A percentile compares a stretch with the other conserved stretches of the same genome.
Conservation (phyloP, 2,888 invertebrate species). For the Eustalomyia histrio region DNA sequence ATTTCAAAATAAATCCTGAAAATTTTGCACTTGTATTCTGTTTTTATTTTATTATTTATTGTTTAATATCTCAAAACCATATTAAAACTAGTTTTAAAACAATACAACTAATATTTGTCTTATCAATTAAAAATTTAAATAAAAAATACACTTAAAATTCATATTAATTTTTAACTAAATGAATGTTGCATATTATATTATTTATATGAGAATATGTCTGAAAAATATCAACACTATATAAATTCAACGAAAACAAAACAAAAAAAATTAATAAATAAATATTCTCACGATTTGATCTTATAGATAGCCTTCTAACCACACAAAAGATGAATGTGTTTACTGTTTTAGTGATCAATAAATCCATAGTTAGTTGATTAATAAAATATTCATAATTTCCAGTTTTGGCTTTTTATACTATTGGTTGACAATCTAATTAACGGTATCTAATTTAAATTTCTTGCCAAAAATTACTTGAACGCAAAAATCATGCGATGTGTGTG, state of each 20-base stretch:
- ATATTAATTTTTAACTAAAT: conserved; percentile 22
- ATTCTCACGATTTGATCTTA: conserved; percentile 55
- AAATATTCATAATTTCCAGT: conserved; percentile 65
- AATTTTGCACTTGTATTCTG: too few species aligned
- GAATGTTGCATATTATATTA: background rate
- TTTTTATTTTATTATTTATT: too few species aligned
- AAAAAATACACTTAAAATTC: conserved; percentile 28
- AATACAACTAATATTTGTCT: background rate
- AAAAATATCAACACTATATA: conserved; percentile 20
- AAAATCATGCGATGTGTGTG: conserved; percentile 56
- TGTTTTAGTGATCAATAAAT: conserved; percentile 46
- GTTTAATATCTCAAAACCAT: too few species aligned
- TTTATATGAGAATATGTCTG: conserved; percentile 63
- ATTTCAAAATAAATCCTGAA: too few species aligned
- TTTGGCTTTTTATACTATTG: conserved; percentile 16
- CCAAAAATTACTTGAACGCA: conserved; percentile 2
- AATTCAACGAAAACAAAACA: conserved; percentile 12
- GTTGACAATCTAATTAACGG: conserved; percentile 24
- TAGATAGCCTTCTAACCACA: conserved; percentile 47
- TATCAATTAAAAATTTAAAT: conserved; percentile 35
- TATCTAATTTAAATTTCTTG: conserved; percentile 15
- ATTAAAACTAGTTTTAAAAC: conserved; percentile 19
- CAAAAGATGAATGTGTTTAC: conserved; percentile 39
- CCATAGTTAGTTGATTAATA: conserved; percentile 38
- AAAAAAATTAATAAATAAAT: conserved; percentile 14